A percentile compares a stretch with the other conserved stretches of the same genome.
phyloP scores from a whole-genome alignment of 2,888 invertebrate genomes.

The Leistus spinibarbis region DNA sequence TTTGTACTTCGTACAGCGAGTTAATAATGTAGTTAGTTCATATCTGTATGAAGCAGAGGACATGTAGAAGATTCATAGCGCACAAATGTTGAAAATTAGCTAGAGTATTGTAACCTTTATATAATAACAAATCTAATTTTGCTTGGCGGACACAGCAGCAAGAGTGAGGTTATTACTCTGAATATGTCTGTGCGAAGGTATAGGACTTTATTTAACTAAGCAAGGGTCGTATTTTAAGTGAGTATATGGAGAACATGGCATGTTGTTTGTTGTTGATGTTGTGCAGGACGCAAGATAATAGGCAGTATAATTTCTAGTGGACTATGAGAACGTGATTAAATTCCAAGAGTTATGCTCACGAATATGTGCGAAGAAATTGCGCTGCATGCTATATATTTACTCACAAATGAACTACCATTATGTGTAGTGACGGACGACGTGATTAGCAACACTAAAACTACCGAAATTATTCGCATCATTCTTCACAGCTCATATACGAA shows the following conservation, averaged over 20 bases:
- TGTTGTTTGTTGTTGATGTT: background rate
- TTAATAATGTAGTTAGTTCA: too few relatives aligned
- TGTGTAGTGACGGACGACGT: background rate
- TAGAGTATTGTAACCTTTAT: too few relatives aligned
- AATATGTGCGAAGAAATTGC: background rate
- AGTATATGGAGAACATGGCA: background rate
- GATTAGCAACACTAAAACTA: too few relatives aligned
- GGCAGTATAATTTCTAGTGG: background rate
- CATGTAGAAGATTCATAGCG: too few relatives aligned
- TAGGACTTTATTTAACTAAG: background rate
- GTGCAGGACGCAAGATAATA: background rate
- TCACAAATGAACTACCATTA: background rate
- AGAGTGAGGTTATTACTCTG: background rate
- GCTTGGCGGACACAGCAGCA: background rate
- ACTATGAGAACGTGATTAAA: background rate
- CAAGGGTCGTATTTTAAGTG: background rate
- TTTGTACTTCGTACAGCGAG: too few relatives aligned
- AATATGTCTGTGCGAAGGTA: background rate
- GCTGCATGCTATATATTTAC: background rate
- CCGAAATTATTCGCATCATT: too few relatives aligned
- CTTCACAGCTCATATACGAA: too few relatives aligned
- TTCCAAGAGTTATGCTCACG: background rate
- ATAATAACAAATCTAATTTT: background rate
- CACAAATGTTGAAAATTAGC: too few relatives aligned
- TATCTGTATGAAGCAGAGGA: too few relatives aligned